Percentiles rank a stretch among this genome's conserved stretches.
Conservation (phyloP, 2,113 vertebrate species). For the Rhea pennata region DNA sequence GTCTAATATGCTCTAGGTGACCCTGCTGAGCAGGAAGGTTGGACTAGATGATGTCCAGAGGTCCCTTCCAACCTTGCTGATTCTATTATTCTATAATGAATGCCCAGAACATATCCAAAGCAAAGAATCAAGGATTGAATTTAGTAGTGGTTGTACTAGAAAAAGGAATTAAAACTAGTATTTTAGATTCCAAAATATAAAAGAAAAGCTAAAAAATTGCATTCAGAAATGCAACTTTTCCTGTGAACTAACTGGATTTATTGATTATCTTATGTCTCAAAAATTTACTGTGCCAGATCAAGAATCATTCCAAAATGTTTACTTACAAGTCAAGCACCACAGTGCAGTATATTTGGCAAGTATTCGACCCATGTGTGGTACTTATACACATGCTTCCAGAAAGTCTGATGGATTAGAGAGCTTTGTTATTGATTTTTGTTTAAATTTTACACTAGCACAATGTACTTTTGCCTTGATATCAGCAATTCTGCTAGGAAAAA, state of each 20-base stretch:
- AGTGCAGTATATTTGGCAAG: not conserved
- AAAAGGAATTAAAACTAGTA: not conserved
- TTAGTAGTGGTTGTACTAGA: not conserved
- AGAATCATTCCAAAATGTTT: not conserved
- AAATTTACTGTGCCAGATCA: not conserved
- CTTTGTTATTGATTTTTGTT: not conserved
- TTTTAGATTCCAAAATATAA: not conserved
- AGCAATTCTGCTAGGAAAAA: not conserved
- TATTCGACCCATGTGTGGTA: not conserved
- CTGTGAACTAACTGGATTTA: not conserved
- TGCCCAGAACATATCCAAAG: conserved; percentile 29
- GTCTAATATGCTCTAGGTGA: no score
- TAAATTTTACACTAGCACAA: not conserved
- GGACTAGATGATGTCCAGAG: no score
- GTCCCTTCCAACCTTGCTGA: no score
- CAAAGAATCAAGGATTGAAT: conserved; percentile 51
- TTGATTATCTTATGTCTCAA: not conserved
- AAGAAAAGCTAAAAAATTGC: not conserved
- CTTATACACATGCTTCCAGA: not conserved
- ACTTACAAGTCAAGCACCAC: not conserved
- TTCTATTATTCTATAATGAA: not conserved
- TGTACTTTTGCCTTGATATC: not conserved
- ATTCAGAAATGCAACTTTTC: not conserved
- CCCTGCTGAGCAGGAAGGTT: no score
- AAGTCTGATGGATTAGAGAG: accelerated